Conservation (phyloP, 2,888 invertebrate genomes). For the Tetranychus truncatus region DNA sequence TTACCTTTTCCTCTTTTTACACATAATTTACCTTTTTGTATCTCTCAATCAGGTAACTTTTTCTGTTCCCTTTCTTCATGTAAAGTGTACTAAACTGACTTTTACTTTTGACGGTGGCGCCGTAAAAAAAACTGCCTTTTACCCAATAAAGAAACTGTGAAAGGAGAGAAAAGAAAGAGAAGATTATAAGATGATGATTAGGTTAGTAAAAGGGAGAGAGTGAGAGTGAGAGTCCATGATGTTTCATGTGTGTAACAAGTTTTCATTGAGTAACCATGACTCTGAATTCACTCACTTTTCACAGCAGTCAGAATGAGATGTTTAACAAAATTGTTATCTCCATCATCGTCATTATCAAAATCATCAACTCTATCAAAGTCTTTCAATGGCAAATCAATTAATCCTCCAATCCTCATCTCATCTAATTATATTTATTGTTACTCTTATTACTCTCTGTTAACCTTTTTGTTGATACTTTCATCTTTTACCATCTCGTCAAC, state of each 20-base stretch:
- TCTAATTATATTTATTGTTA: not conserved
- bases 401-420: not conserved
- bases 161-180: not conserved
- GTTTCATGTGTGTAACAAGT: not conserved
- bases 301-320: not conserved
- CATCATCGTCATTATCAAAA: not conserved
- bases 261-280: not conserved
- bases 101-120: too few species aligned
- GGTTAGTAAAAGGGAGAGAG: not conserved
- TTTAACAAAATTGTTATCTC: too few species aligned
- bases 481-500: not conserved
- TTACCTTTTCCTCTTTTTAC: too few species aligned
- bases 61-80: too few species aligned
- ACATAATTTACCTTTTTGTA: too few species aligned
- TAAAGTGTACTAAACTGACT: too few species aligned
- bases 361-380: not conserved
- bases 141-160: too few species aligned
- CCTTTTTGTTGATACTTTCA: not conserved
- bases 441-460: not conserved
- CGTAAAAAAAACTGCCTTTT: too few species aligned
- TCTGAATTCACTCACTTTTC: conserved; percentile 1
- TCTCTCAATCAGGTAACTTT: too few species aligned
- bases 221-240: not conserved
- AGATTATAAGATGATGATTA: not conserved
- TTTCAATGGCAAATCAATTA: not conserved